Evolutionary conservation across 2,797 vertebrate species (phyloP), one percentile per base, ranked within the genome.

Genomic region (Cossypha dichroa): DNA sequence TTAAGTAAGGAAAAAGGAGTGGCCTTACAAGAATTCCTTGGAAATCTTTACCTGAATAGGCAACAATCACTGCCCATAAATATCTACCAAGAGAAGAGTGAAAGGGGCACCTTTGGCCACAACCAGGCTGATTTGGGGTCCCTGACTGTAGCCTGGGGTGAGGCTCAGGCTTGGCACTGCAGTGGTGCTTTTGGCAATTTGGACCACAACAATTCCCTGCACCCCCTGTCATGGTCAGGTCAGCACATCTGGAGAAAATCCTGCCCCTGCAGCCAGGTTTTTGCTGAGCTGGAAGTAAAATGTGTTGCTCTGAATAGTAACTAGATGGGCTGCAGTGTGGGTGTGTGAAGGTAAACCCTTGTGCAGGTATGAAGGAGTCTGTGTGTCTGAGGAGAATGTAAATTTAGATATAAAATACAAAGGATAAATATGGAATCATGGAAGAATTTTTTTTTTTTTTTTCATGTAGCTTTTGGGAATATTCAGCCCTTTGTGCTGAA

Each of bases 1-100:
- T 56, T 36, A 38, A 74, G 7, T 36, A 23, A 92, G 80, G 69
- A 91, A 87, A 81, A 84, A 72, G 45, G 54, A 75, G 62, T n/a
- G 70, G 26, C 41, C 4, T 4, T 74, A 46, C 72, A 91, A 40
- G 31, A 80, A 80, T 88, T 72, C 0, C 9, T 2, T 28, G 22
- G 40, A 81, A 89, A 20, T 1, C 1, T 79, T 84, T 80, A 79
- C 59, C 54, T 49, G 66, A 51, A 36, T 3, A 81, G 43, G 45
- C 6, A 31, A 36, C 25, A 74, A 5, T 36, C 26, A 5, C 26
- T 80, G 52, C 40, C 48, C n/a, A 78, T 54, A 72, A 91, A 52
- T 40, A 72, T 60, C 36, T 69, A 31, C 40, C 16, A 34, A 45
- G n/a, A 29, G 19, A 67, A 16, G 6, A 25, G 29, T 34, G 54